These are phyloP conservation scores for Myodes glareolus DNA, from an alignment of 2,113 vertebrate genomes.

Conservation along the genomic window DNA sequence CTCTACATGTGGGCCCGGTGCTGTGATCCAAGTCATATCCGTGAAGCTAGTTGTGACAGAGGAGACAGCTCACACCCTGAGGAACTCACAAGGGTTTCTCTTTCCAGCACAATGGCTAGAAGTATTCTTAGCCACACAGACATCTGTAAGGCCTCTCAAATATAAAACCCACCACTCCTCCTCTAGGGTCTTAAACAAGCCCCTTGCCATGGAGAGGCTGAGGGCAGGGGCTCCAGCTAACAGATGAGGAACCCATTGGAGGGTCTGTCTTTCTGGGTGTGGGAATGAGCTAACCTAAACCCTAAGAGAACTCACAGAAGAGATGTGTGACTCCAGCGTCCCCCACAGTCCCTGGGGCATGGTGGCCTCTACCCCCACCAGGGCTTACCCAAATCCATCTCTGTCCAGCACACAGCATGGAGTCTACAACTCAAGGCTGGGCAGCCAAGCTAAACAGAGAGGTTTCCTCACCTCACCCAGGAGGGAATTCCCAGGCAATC, in stretches of 20 bases:
- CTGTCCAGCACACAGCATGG: slow-evolving; percentile 30
- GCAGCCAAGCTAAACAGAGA: slow-evolving; percentile 79
- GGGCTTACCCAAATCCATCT: neutral
- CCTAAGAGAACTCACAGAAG: neutral
- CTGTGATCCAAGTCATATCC: accelerated
- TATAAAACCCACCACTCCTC: neutral
- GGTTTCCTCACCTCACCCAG: slow-evolving; percentile 72
- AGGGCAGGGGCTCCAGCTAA: neutral
- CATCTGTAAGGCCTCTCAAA: neutral
- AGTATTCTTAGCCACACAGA: neutral
- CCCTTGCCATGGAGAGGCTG: neutral
- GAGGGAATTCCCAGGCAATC: slow-evolving; percentile 73
- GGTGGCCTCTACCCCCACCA: neutral
- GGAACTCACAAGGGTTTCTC: neutral
- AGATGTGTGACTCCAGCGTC: neutral
- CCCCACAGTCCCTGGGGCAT: neutral
- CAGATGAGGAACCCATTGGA: neutral
- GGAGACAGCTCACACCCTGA: neutral
- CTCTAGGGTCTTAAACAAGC: neutral
- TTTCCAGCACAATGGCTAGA: neutral
- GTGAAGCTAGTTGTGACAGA: neutral
- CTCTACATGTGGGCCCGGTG: neutral
- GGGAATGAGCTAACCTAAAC: neutral
- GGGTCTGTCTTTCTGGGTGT: accelerated
- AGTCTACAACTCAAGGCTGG: slow-evolving; percentile 35